A percentile compares a stretch with the other conserved stretches of the same genome.
These are phyloP conservation scores for Pachycephus smyrnensis DNA, from an alignment of 2,888 invertebrate genomes.

Conservation along the genomic window DNA sequence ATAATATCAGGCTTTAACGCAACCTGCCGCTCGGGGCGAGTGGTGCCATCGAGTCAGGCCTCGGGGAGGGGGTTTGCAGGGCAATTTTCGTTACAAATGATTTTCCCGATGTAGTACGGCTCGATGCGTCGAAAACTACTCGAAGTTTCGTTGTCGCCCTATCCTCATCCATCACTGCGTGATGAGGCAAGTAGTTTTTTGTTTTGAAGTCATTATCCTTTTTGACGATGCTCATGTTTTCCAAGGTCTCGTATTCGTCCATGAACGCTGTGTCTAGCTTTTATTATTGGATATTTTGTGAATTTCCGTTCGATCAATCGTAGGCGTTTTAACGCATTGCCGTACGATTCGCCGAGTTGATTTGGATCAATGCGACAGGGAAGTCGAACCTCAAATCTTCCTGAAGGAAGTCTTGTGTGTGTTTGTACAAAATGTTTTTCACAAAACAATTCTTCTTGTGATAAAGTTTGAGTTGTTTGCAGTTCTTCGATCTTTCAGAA, in stretches of 20 bases:
- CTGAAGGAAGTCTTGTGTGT: constrained; percentile 6
- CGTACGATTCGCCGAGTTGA: constrained; percentile 27
- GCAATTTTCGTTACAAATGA: too few relatives aligned
- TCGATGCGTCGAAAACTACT: constrained; percentile 43
- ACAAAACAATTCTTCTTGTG: constrained; percentile 19
- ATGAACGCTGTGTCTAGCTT: constrained; percentile 16
- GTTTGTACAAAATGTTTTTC: constrained; percentile 23
- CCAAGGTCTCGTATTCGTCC: constrained; percentile 22
- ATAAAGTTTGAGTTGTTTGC: background rate
- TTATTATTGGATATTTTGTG: constrained; percentile 1
- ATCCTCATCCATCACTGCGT: constrained; percentile 37
- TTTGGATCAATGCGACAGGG: constrained; percentile 9
- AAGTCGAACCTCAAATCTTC: constrained; percentile 19
- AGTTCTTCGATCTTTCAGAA: constrained; percentile 25
- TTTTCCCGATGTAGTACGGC: constrained; percentile 24
- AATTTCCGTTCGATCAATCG: constrained; percentile 25
- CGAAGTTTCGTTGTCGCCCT: constrained; percentile 42
- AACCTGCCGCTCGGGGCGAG: too few relatives aligned
- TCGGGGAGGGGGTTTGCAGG: too few relatives aligned
- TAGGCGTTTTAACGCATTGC: constrained; percentile 22
- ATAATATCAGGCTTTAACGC: too few relatives aligned
- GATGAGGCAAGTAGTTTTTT: constrained; percentile 40
- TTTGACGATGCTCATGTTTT: constrained; percentile 17
- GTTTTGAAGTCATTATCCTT: background rate
- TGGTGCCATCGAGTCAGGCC: too few relatives aligned